phyloP scores from a whole-genome alignment of 2,113 vertebrate genomes.

The Tachysurus fulvidraco region DNA sequence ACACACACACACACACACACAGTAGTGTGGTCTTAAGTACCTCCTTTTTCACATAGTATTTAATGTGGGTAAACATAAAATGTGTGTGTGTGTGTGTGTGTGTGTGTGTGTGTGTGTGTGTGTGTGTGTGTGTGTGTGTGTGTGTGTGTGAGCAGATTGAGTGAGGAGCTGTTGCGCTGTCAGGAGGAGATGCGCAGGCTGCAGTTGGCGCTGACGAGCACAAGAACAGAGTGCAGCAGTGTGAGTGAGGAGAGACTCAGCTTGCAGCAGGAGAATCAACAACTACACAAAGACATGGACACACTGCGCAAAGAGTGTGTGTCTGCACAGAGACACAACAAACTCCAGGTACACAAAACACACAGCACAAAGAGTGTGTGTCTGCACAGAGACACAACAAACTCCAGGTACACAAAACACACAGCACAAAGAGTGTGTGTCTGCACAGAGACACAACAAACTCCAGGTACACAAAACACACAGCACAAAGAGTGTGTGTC shows the following conservation, averaged over 20 bases:
- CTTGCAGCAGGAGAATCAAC: slow-evolving; percentile 87
- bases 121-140: slow-evolving; percentile 17
- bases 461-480: slow-evolving; percentile 76
- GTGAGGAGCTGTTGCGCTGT: slow-evolving; percentile 83
- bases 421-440: slow-evolving; percentile 75
- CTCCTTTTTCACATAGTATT: neutral
- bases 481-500: neutral
- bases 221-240: slow-evolving; percentile 77
- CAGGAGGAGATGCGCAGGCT: slow-evolving; percentile 83
- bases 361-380: neutral
- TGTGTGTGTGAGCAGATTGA: neutral
- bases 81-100: slow-evolving; percentile 21
- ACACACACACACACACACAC: neutral
- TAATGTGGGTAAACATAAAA: neutral
- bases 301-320: slow-evolving; percentile 75
- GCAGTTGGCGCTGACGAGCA: slow-evolving; percentile 77
- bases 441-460: slow-evolving; percentile 83
- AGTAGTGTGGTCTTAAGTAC: neutral
- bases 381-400: slow-evolving; percentile 77
- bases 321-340: slow-evolving; percentile 82
- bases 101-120: slow-evolving; percentile 18
- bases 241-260: slow-evolving; percentile 87
- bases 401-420: slow-evolving; percentile 50
- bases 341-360: slow-evolving; percentile 80
- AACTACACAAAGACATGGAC: slow-evolving; percentile 81